Percentiles rank a stretch among this genome's conserved stretches.
phyloP scores from a whole-genome alignment of 2,797 vertebrate species.

The Glossophaga mutica region DNA sequence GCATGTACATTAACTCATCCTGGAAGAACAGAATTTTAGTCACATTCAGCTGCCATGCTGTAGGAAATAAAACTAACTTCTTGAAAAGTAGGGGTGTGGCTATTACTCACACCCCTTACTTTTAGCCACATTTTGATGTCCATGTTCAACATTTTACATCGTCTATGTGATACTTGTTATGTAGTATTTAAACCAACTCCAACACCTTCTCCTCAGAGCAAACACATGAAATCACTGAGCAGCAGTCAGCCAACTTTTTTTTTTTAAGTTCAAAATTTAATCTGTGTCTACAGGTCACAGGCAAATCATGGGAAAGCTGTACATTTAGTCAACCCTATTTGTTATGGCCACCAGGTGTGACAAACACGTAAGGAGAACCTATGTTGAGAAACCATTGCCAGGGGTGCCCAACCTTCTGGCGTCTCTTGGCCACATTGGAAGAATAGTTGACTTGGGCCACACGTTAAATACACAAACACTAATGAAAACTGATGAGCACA shows the following conservation, averaged over 20 bases:
- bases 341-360: background rate
- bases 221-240: background rate
- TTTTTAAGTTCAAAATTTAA: background rate
- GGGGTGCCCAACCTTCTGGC: too few species aligned
- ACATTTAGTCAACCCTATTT: background rate
- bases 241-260: too few species aligned
- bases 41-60: background rate
- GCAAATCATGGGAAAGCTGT: background rate
- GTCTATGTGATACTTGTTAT: background rate
- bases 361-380: background rate
- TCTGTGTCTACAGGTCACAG: background rate
- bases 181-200: background rate
- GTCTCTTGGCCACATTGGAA: too few species aligned
- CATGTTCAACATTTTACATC: background rate
- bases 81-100: background rate
- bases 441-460: too few species aligned
- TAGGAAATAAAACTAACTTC: background rate
- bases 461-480: too few species aligned
- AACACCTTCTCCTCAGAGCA: background rate
- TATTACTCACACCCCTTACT: background rate
- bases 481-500: too few species aligned
- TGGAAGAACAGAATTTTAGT: constrained; percentile 75
- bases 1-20: constrained; percentile 99
- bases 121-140: background rate
- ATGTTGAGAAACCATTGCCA: background rate